These are phyloP conservation scores for Mesocentrotus franciscanus DNA, from an alignment of 53 echinoderm and acorn worm genomes.

Conservation along the genomic window DNA sequence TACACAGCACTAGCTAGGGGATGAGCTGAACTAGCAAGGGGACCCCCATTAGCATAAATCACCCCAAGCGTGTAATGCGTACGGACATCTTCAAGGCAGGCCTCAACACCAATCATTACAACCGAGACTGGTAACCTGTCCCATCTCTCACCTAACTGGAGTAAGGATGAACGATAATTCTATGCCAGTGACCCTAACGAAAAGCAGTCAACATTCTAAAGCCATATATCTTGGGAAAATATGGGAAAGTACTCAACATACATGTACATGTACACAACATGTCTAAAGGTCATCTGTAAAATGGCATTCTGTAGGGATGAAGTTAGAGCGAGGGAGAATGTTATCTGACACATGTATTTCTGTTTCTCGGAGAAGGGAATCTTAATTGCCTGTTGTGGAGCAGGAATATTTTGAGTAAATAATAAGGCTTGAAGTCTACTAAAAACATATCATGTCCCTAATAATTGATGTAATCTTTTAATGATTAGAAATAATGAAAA, in stretches of 20 bases:
- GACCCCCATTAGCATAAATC: conserved; percentile 41
- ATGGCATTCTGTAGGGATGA: not conserved
- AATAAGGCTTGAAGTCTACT: not conserved
- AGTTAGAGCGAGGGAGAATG: not conserved
- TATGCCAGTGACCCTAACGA: conserved; percentile 7
- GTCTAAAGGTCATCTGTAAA: conserved; percentile 20
- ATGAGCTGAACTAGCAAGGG: not conserved
- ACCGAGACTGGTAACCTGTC: not conserved
- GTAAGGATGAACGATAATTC: not conserved
- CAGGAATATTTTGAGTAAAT: not conserved
- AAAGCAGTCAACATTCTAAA: not conserved
- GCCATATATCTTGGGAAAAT: not conserved
- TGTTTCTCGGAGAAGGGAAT: not conserved
- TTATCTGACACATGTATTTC: not conserved
- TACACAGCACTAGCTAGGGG: not conserved
- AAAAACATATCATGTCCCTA: no score
- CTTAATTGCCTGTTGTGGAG: not conserved
- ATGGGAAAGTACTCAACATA: not conserved
- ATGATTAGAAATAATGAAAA: no score
- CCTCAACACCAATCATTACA: not conserved
- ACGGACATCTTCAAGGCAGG: conserved; percentile 30
- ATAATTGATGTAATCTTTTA: no score
- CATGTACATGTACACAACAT: not conserved
- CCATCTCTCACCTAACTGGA: not conserved
- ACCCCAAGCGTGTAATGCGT: conserved; percentile 35